Percentiles rank a stretch among this genome's conserved stretches.
These are phyloP conservation scores for Epinephelus coioides DNA, from an alignment of 2,797 vertebrate genomes.

Conservation along the genomic window DNA sequence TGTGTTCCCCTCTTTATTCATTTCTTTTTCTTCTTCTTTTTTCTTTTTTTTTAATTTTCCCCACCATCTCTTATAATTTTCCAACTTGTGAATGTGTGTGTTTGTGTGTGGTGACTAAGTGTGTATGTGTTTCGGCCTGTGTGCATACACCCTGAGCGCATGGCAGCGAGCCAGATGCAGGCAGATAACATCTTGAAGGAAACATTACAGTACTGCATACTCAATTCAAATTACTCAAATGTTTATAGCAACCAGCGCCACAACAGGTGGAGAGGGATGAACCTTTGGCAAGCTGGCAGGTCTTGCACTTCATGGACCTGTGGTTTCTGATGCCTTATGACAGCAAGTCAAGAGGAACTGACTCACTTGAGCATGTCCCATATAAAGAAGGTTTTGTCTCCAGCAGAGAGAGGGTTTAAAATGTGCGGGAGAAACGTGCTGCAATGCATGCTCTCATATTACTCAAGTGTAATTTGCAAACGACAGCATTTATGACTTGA, in stretches of 20 bases:
- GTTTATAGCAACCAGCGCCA: conserved; percentile 98
- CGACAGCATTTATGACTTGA: conserved; percentile 5
- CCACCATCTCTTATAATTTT: conserved; percentile 15
- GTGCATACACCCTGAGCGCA: conserved; percentile 69
- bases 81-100: conserved; percentile 14
- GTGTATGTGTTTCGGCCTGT: conserved; percentile 69
- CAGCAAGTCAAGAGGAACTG: conserved; percentile 80
- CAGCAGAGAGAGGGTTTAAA: conserved; percentile 26
- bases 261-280: conserved; percentile 89
- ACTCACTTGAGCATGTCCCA: conserved; percentile 75
- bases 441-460: conserved; percentile 26
- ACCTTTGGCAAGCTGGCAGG: conserved; percentile 74
- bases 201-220: conserved; percentile 93
- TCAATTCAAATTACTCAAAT: conserved; percentile 90
- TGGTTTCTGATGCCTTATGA: conserved; percentile 84
- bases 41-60: neutral
- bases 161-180: conserved; percentile 85
- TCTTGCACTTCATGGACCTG: conserved; percentile 70
- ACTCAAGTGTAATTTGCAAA: conserved; percentile 41
- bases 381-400: conserved; percentile 78
- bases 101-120: conserved; percentile 43
- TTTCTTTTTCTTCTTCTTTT: neutral
- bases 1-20: neutral
- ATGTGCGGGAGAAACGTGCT: neutral
- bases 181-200: conserved; percentile 94